These are phyloP conservation scores for Eristalis tenax DNA, from an alignment of 2,888 invertebrate genomes.

Conservation along the genomic window DNA sequence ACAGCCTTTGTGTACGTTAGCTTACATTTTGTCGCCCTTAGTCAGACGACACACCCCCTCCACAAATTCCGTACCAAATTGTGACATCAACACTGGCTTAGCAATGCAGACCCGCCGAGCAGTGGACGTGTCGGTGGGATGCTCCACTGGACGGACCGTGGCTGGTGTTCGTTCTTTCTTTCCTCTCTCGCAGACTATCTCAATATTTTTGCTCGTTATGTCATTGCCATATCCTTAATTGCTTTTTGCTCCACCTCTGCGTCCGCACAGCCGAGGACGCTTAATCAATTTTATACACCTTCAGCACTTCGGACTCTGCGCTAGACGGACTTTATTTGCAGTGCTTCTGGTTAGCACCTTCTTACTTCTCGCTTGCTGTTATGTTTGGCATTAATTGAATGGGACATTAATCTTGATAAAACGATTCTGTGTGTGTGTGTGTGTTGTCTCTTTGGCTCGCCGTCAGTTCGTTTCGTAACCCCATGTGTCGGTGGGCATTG, in stretches of 20 bases:
- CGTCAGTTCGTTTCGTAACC: conserved; percentile 11
- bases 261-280: conserved; percentile 27
- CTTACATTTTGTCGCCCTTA: conserved; percentile 36
- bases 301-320: conserved; percentile 53
- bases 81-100: conserved; percentile 46
- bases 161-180: conserved; percentile 28
- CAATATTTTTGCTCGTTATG: conserved; percentile 72
- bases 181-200: conserved; percentile 61
- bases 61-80: conserved; percentile 40
- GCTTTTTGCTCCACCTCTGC: conserved; percentile 56
- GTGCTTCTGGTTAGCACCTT: conserved; percentile 68
- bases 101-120: not conserved
- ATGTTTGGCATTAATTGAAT: conserved; percentile 70
- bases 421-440: conserved; percentile 14
- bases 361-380: conserved; percentile 49
- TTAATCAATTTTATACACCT: conserved; percentile 72
- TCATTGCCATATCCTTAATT: conserved; percentile 71
- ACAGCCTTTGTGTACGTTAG: conserved; percentile 30
- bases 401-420: conserved; percentile 67
- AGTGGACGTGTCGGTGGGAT: not conserved
- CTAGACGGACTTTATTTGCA: conserved; percentile 43
- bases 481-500: conserved; percentile 12
- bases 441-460: not conserved
- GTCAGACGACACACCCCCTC: conserved; percentile 35
- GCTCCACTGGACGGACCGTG: conserved; percentile 31